Base-by-base conservation (phyloP, 1,140 invertebrate genomes). In the Lordiphosa stackelbergi region DNA sequence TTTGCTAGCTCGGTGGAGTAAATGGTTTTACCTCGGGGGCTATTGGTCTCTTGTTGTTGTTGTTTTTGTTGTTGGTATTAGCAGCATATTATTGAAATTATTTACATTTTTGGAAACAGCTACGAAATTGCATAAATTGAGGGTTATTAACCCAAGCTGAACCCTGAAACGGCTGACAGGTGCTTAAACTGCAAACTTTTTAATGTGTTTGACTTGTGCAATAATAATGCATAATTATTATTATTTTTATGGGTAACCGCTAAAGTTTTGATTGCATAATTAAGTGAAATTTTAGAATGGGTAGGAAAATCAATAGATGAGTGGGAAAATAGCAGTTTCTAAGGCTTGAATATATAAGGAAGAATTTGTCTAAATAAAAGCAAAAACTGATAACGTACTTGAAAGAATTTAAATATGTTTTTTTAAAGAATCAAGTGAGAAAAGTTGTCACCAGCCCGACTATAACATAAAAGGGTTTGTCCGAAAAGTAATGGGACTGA, bases 21-120 rank as follows among this genome's bases (percentile, higher is more conserved):
- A 69, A 69, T 73, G 58, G 60, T 70, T 62, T 73, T 60, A 69
- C 74, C 70, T 54, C 69, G 55, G 58, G 52, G 59, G 56, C 55
- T 43, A 11, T 45, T 37, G 22, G 11, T 40, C 19, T 7, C 1
- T 46, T 43, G 41, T 42, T 62, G 61, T 57, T 78, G 62, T 54
- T n/a, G n/a, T n/a, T n/a, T n/a, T n/a, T n/a, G n/a, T n/a, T 78
- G 53, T 53, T 61, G 56, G 62, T 69, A 78, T 69, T 73, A 78
- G 74, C n/a, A 79, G 69, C 64, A 78, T 60, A 77, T 77, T 77
- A 78, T 78, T 78, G 69, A 73, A 78, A 78, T 77, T 69, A 77
- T 77, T 73, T 69, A 72, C 65, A 47, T 69, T 60, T 19, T 19
- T 3, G 19, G 34, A 24, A 40, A 60, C 31, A 24, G 6, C 10